Conservation (phyloP, 2,113 vertebrate genomes). For the Copsychus sechellarum region DNA sequence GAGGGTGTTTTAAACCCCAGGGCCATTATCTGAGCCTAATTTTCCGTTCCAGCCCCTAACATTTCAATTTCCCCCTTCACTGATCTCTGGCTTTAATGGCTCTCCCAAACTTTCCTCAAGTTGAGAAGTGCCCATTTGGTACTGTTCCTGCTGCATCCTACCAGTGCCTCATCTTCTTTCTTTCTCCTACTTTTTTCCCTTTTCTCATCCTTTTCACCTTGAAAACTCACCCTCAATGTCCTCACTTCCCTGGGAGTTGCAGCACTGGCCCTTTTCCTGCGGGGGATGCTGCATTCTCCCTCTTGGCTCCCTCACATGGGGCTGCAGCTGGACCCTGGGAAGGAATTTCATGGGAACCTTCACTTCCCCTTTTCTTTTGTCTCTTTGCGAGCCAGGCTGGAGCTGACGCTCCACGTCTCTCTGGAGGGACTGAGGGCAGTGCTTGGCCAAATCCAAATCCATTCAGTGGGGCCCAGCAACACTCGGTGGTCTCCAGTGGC, state of each 20-base stretch:
- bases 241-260: rapidly evolving
- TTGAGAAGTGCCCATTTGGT: not conserved
- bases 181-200: not conserved
- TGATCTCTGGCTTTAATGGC: not conserved
- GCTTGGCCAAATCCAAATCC: not conserved
- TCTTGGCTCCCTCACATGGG: not conserved
- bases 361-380: not conserved
- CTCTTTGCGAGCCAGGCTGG: not conserved
- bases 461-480: not conserved
- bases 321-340: not conserved
- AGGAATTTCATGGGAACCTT: not conserved
- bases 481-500: not conserved
- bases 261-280: rapidly evolving
- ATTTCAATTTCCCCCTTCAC: constrained; percentile 8
- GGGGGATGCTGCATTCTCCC: rapidly evolving
- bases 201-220: not conserved
- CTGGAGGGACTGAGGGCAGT: not conserved
- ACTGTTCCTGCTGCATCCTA: not conserved
- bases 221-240: not conserved
- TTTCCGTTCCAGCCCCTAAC: not conserved
- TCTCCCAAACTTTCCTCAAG: not conserved
- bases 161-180: not conserved
- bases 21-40: not conserved
- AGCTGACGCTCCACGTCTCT: not conserved
- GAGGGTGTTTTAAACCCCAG: not conserved